Conservation (phyloP, 1,140 invertebrate species). For the Trachelipus rathkii region DNA sequence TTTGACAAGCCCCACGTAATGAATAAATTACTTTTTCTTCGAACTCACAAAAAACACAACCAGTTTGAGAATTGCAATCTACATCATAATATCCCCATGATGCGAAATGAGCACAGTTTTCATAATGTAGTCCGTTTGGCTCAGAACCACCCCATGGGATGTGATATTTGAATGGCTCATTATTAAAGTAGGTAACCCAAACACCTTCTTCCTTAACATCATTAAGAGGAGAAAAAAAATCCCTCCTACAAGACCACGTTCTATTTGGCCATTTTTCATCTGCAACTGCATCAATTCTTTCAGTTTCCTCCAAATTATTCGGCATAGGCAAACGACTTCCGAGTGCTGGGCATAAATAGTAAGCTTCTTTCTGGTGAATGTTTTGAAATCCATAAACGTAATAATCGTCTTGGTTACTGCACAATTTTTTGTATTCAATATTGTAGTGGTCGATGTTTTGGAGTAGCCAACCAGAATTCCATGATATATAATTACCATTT, state of each 20-base stretch:
- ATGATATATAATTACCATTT: conserved; percentile 22
- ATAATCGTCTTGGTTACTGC: background rate
- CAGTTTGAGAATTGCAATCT: background rate
- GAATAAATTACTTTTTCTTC: background rate
- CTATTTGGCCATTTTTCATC: background rate
- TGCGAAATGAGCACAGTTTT: conserved; percentile 25
- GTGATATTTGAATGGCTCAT: background rate
- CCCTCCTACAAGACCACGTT: background rate
- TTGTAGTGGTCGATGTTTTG: background rate
- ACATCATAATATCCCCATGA: background rate
- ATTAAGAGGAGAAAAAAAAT: conserved; percentile 12
- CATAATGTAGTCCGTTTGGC: conserved; percentile 22
- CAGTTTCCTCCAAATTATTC: background rate
- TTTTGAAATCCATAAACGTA: conserved; percentile 9
- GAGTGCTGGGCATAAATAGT: conserved; percentile 22
- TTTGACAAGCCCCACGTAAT: conserved; percentile 9
- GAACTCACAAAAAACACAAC: conserved; percentile 21
- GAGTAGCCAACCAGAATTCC: conserved; percentile 18
- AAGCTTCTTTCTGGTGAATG: background rate
- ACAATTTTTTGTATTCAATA: background rate
- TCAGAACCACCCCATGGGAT: background rate
- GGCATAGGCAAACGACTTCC: conserved; percentile 20
- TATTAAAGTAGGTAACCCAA: conserved; percentile 20
- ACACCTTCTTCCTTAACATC: conserved; percentile 9
- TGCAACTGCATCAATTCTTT: background rate